Evolutionary conservation across 2,113 vertebrate species (phyloP), one percentile per base, ranked within the genome.

Genomic region (Urocitellus parryii): DNA sequence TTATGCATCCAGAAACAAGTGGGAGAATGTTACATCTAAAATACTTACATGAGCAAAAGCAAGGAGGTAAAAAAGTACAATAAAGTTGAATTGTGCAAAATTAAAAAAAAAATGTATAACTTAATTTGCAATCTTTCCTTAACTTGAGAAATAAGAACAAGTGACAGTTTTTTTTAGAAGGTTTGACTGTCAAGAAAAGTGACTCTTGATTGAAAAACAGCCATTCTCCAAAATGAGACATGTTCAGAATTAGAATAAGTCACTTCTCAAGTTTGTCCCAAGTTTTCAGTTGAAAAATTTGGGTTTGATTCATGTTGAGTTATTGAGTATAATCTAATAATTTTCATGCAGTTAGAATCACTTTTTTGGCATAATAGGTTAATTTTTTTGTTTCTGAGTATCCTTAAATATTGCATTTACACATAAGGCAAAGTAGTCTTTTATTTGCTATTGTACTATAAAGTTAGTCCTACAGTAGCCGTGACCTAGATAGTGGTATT

Each of bases 121-220:
- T 91, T 51, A 92, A 78, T 92, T 74, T 53, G 4, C 6, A 70
- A 2, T 70, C 14, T 42, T 88, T 80, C 56, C 68, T 83, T 48
- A 83, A 25, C n/a, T 61, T 80, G 24, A 95, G 68, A 91, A 95
- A 80, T 76, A 74, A 96, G 1, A 84, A 6, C 13, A 87, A 90
- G 24, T 72, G 77, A 53, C 53, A 32, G 27, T 81, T 16, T 65
- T 79, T 79, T 42, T 72, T 39, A 12, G 63, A 53, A 96, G n/a
- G 25, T 48, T 27, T 76, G 56, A 32, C 4, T 25, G 10, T 70
- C 9, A 90, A 77, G 77, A 67, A 90, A 91, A 78, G 0, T 34
- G 27, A 53, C 11, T 45, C 22, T 76, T 67, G 12, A 51, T 74
- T 78, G 25, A 61, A 78, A 95, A 61, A 67, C 2, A 37, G 45